Base-by-base conservation (phyloP, 2,888 invertebrate species). In the Leptinotarsa haldemani region DNA sequence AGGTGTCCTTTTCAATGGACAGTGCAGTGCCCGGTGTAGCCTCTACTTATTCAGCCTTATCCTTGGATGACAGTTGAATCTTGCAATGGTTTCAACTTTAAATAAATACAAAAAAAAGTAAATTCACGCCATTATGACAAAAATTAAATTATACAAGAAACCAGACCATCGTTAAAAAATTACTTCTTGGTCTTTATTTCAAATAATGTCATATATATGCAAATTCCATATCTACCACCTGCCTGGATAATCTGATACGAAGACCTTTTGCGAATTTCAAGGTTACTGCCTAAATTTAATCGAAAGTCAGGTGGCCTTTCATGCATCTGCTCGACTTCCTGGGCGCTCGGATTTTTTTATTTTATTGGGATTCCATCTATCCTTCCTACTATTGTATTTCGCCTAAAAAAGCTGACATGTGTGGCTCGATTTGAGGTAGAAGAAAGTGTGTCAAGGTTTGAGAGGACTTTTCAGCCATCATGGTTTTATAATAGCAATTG, bases 261-360 rank as follows among this genome's bases (percentile, higher is more conserved):
- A 46, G 40, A 48, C 30, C 52, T 76, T 76, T 78, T 77, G 72
- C 76, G 25, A 50, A 69, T 71, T 73, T 79, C 80, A 80, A 79
- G 79, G 79, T 77, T 77, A 74, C 73, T 73, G 74, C 74, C 73
- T 69, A 74, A 77, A 70, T 69, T 58, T 50, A 48, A 76, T 67
- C 73, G 74, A 76, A 74, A 80, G 77, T 78, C 77, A 77, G 74
- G 74, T 80, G 78, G 72, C 69, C 71, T 70, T 70, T 63, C 47
- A 72, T 69, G 61, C 78, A 78, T 72, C 77, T 75, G 77, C 72
- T 64, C 46, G 65, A 65, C 64, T 72, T 69, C 72, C 72, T 67
- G 68, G 67, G 63, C 47, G 40, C 65, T 56, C 7, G 50, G 16
- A 40, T 65, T 52, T 30, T 67, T 67, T 53, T 65, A 50, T 66